Evolutionary conservation across 2,113 vertebrate genomes (phyloP).

Genomic region (Amphiprion ocellaris): DNA sequence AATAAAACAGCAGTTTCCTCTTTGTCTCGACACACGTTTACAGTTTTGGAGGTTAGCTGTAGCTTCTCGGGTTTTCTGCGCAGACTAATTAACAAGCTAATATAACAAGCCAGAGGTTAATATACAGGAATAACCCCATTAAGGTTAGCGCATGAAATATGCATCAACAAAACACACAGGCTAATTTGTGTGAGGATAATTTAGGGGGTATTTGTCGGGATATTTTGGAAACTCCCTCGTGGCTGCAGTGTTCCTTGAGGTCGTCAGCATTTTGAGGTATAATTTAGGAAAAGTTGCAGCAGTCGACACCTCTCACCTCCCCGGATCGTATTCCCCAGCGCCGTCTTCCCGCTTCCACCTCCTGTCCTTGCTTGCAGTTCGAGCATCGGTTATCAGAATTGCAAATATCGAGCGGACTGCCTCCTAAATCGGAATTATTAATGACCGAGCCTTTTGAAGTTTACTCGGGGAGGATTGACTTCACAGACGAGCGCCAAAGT

Average conservation of each 20-base stretch:
- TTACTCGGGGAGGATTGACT: slow-evolving; percentile 28
- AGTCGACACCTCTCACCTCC: slow-evolving; percentile 12
- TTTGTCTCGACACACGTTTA: slow-evolving; percentile 1
- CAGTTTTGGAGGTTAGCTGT: background rate
- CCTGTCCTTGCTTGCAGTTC: slow-evolving; percentile 40
- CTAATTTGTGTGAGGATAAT: slow-evolving; percentile 66
- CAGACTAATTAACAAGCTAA: background rate
- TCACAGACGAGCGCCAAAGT: slow-evolving; percentile 23
- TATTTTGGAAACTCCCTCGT: slow-evolving; percentile 41
- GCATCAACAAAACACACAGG: slow-evolving; percentile 48
- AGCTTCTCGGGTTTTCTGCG: background rate
- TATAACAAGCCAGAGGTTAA: slow-evolving; percentile 32
- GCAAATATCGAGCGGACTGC: slow-evolving; percentile 58
- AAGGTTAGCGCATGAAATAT: slow-evolving; percentile 49
- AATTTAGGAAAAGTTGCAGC: slow-evolving; percentile 45
- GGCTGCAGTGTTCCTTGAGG: slow-evolving; percentile 16
- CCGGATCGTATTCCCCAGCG: slow-evolving; percentile 16
- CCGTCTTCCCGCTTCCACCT: slow-evolving; percentile 7
- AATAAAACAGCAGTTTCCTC: slow-evolving; percentile 68
- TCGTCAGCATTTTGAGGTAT: slow-evolving; percentile 63
- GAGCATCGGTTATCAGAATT: slow-evolving; percentile 66
- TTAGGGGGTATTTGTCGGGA: slow-evolving; percentile 29
- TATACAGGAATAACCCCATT: slow-evolving; percentile 10
- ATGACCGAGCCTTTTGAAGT: slow-evolving; percentile 66
- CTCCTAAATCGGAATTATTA: slow-evolving; percentile 74